Base-by-base conservation (phyloP, 53 echinoderm and acorn worm species). In the Paracentrotus lividus region DNA sequence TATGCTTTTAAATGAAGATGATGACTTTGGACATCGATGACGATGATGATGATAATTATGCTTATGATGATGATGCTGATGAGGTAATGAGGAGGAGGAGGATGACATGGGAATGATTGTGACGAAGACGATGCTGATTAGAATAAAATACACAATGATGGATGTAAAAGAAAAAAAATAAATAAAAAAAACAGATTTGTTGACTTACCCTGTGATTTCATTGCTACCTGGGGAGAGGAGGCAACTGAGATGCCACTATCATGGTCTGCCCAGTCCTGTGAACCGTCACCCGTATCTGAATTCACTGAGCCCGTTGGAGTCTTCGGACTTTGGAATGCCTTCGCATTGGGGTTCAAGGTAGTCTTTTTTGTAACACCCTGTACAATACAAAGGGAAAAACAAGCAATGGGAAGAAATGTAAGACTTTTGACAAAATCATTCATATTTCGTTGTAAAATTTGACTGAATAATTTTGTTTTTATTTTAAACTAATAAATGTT, bases 311-410 rank as follows among this genome's bases (percentile, higher is more conserved):
- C 96, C 53, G 97, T 92, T 43, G 96, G 94, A 33, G 97, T 93
- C 95, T 97, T 98, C 24, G 97, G 97, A 91, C 96, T 96, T 93
- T 96, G 96, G 93, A 98, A 98, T 90, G 96, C 96, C 96, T 98
- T 98, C 55, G 99, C 99, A 96, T 98, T 98, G 64, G 99, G 99
- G 94, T 98, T 98, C 91, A 98, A 95, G 67, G 99, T 98, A 69
- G 99, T 98, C 94, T 98, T 97, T 49, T 96, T 98, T 58, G 97
- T 90, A 93, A 94, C 94, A 90, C 95, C 97, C 98, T 98, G 95
- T 40, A 87, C 52, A 38, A 93, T 81, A 47, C 42, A 78, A 51
- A 86, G 33, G 18, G 27, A 47, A 7, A 75, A 33, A 64, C 15
- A 66, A 32, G 7, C 0, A 31, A 32, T 31, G 33, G 1, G 9